Evolutionary conservation across 2,888 invertebrate genomes (phyloP), one percentile per base, ranked within the genome.

Genomic region (Stictocephala bisonia): DNA sequence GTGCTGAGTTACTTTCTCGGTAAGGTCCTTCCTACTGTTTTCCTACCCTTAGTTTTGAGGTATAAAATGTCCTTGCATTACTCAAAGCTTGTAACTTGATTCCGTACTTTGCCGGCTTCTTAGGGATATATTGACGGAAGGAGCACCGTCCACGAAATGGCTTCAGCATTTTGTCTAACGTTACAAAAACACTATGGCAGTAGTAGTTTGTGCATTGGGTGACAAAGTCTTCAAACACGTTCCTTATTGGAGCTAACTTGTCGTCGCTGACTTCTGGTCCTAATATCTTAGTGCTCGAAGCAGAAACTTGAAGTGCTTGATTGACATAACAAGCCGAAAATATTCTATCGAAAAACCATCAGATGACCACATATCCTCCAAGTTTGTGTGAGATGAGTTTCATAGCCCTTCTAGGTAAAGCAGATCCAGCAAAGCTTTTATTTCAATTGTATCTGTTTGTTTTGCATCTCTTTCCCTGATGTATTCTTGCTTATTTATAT

Each of bases 141-240:
- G n/a, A n/a, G n/a, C n/a, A n/a, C n/a, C 44, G n/a, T 44, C 3
- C 44, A 44, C 44, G 44, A 44, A 44, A 44, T 44, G 11, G 48
- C 48, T 48, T 22, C 15, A 48, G 22, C 48, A 48, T 48, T 48
- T 48, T 22, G 13, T 48, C 48, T 1, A 48, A 13, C 7, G 48
- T 48, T 48, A 48, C 48, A 15, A 11, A 48, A 1, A 3, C 48
- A 48, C 48, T 48, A 13, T 48, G 48, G 13, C 48, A 48, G 13
- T 48, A 3, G 13, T 48, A 48, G 18, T 48, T 48, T 48, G 18
- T 48, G 48, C 48, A 48, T n/a, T 11, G 48, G 48, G 48, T 48
- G 11, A 48, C 48, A 48, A 48, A 48, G 48, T 48, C 18, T 2
- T 48, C 48, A 48, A 48, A 48, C 48, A 48, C 48, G 13, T 48